Conservation (phyloP, 2,797 vertebrate species). For the Micromesistius poutassou region DNA sequence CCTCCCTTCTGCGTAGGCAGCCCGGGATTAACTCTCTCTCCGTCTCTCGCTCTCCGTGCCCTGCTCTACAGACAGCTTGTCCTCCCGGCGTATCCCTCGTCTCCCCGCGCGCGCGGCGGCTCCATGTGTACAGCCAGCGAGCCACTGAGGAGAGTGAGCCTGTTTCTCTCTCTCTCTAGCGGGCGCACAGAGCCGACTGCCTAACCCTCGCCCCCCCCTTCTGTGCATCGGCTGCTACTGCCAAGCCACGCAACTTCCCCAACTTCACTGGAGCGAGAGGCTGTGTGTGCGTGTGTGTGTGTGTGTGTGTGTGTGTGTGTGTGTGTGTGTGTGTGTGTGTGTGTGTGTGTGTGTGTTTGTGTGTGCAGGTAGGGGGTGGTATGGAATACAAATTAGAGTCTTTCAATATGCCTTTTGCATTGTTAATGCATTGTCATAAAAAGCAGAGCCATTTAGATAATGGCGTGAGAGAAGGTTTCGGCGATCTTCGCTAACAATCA, state of each 20-base stretch:
- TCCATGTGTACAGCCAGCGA: neutral
- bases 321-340: neutral
- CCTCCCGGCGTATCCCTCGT: neutral
- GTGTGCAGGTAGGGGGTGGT: conserved; percentile 5
- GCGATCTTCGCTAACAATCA: neutral
- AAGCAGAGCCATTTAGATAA: neutral
- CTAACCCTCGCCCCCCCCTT: neutral
- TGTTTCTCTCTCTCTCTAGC: no score
- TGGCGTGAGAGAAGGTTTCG: neutral
- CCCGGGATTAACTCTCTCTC: neutral
- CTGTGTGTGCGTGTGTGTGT: neutral
- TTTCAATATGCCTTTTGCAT: neutral
- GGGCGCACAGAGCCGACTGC: neutral
- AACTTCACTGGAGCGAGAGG: neutral
- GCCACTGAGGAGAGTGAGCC: neutral
- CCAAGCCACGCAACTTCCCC: neutral
- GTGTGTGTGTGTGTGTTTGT: neutral
- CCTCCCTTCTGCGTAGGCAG: neutral
- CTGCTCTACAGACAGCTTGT: neutral
- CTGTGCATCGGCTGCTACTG: neutral
- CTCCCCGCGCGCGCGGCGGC: neutral
- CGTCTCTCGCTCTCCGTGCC: neutral
- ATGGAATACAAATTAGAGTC: neutral
- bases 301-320: neutral
- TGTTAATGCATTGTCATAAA: neutral